Evolutionary conservation across 1,140 invertebrate species (phyloP).

Genomic region (Drosophila melanica): DNA sequence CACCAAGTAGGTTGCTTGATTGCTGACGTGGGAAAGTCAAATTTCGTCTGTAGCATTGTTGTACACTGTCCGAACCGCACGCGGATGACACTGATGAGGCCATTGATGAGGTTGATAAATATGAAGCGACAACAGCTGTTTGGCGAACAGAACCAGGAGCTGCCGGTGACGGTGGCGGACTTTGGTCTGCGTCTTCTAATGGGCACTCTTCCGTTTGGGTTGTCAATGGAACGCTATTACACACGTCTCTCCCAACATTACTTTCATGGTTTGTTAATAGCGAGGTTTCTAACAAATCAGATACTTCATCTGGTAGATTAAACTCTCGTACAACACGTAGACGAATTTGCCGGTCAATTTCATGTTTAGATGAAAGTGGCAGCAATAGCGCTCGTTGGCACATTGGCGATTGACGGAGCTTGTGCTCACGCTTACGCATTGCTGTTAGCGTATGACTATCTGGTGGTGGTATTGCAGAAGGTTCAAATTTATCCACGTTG

Average conservation of each 20-base stretch:
- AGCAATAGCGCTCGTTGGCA: constrained; percentile 91
- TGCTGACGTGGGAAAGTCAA: constrained; percentile 87
- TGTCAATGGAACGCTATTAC: constrained; percentile 28
- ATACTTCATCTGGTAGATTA: constrained; percentile 95
- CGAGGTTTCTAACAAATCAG: constrained; percentile 90
- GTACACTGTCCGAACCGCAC: constrained; percentile 52
- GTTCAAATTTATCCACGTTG: constrained; percentile 86
- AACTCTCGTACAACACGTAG: constrained; percentile 96
- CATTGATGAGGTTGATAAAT: constrained; percentile 60
- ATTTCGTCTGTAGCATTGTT: constrained; percentile 84
- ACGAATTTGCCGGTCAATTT: constrained; percentile 91
- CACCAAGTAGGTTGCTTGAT: constrained; percentile 63
- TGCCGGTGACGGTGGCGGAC: constrained; percentile 78
- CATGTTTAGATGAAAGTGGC: constrained; percentile 90
- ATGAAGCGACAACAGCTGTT: constrained; percentile 50
- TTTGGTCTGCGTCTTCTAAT: constrained; percentile 70
- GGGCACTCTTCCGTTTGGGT: constrained; percentile 49
- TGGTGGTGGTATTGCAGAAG: constrained; percentile 88
- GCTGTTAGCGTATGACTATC: constrained; percentile 90
- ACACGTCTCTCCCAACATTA: constrained; percentile 38
- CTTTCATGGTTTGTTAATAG: constrained; percentile 52
- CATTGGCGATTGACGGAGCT: constrained; percentile 91
- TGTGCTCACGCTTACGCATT: constrained; percentile 94
- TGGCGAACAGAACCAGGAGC: constrained; percentile 59
- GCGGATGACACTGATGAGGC: constrained; percentile 70